phyloP scores from a whole-genome alignment of 2,888 invertebrate species.

The Hirtodrosophila trivittata region DNA sequence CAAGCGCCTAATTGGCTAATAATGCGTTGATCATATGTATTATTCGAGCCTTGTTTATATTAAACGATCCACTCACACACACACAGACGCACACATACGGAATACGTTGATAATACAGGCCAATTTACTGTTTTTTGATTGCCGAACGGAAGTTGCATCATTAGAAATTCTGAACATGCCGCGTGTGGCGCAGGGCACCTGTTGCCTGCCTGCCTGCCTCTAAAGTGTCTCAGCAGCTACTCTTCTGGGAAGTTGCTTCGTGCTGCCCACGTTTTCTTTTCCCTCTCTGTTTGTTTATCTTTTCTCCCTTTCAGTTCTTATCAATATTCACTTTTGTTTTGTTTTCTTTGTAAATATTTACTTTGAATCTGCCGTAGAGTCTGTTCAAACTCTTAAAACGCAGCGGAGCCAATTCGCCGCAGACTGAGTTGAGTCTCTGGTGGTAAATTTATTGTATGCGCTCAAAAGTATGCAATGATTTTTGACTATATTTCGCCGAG shows the following conservation, averaged over 20 bases:
- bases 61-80: too few species aligned
- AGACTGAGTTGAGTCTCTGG: background rate
- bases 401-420: slow-evolving; percentile 32
- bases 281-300: slow-evolving; percentile 20
- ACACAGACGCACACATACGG: slow-evolving; percentile 2
- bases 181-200: slow-evolving; percentile 18
- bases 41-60: slow-evolving; percentile 19
- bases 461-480: slow-evolving; percentile 50
- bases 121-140: slow-evolving; percentile 11
- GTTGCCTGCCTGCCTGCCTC: slow-evolving; percentile 20
- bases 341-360: slow-evolving; percentile 44
- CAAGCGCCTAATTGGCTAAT: slow-evolving; percentile 45
- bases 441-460: background rate
- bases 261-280: slow-evolving; percentile 12
- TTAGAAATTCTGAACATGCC: slow-evolving; percentile 66
- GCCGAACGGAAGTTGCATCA: slow-evolving; percentile 68
- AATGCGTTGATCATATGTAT: slow-evolving; percentile 38
- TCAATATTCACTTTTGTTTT: slow-evolving; percentile 15
- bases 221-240: slow-evolving; percentile 16
- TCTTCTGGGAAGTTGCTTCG: slow-evolving; percentile 29
- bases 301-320: slow-evolving; percentile 12
- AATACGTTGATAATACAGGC: slow-evolving; percentile 1
- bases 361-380: slow-evolving; percentile 41
- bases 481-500: background rate
- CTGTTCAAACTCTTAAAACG: background rate